These are phyloP conservation scores for Camponotus pennsylvanicus DNA, from an alignment of 1,140 invertebrate genomes.

Conservation along the genomic window DNA sequence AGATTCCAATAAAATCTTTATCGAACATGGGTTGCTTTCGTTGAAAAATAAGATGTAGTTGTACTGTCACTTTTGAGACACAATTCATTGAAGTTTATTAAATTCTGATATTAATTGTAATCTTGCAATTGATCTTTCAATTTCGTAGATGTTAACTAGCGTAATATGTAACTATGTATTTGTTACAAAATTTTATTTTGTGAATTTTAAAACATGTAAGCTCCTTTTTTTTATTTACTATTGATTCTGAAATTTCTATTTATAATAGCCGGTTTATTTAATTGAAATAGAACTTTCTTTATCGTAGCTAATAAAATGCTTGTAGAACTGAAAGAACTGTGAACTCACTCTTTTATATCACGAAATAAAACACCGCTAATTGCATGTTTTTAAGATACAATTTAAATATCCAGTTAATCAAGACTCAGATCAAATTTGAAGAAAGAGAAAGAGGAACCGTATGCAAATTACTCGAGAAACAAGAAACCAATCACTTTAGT, in stretches of 20 bases:
- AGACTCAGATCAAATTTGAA: slow-evolving; percentile 15
- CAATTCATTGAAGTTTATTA: slow-evolving; percentile 1
- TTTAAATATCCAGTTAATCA: slow-evolving; percentile 33
- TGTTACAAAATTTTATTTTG: background rate
- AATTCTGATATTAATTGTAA: background rate
- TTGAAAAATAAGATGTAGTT: background rate
- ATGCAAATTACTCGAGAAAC: slow-evolving; percentile 23
- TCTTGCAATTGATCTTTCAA: background rate
- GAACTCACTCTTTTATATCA: background rate
- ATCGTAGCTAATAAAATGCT: background rate
- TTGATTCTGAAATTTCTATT: background rate
- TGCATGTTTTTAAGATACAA: background rate
- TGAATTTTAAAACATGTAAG: background rate
- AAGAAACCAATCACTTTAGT: slow-evolving; percentile 29
- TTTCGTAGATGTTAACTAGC: background rate
- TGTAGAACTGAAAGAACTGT: background rate
- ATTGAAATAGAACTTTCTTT: background rate
- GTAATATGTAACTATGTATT: too few species aligned
- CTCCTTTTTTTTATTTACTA: background rate
- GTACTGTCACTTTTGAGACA: background rate
- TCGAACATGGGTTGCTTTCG: background rate
- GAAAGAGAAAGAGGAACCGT: background rate
- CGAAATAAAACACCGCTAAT: background rate
- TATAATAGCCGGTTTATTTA: background rate
- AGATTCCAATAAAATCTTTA: slow-evolving; percentile 3